Base-by-base conservation (phyloP, 2,888 invertebrate genomes). In the Megalurothrips usitatus region DNA sequence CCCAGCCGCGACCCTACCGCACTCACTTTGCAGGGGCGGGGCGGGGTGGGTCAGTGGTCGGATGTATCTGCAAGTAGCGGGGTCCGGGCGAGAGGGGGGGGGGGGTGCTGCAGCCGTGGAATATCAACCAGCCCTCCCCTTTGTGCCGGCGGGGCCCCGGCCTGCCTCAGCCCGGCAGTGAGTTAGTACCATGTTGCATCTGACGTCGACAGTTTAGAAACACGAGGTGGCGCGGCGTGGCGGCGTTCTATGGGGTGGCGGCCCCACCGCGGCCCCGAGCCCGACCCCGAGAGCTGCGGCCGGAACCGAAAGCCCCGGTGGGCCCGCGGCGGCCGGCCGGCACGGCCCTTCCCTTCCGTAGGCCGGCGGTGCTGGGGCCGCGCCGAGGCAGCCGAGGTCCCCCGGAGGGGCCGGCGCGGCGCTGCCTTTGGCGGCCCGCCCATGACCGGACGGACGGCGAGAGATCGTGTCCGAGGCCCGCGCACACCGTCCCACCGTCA, bases 171-270 rank as follows among this genome's bases (percentile, higher is more conserved):
- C 58, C 58, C 52, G 12, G 68, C 68, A 75, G 68, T 75, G 68
- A 75, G 68, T 75, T 75, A 75, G 68, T 75, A 75, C 68, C 68
- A 75, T 75, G 68, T 75, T 75, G 68, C 68, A 75, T 75, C 68
- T 75, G 68, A 75, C 68, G 68, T 75, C 68, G 68, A 75, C 68
- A 75, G 68, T 75, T 75, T 75, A 75, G 68, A 75, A 75, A 75
- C 68, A 75, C 68, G 68, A 26, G 19, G 58, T 58, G 58, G 19
- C 58, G 58, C 14, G 58, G 19, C 17, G 12, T 17, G 58, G 19
- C 1, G 58, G 58, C 58, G 58, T 17, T n/a, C 58, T 58, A 58
- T 17, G 58, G 58, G n/a, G 58, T 11, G 58, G n/a, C 23, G 8
- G 63, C 12, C 2, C 19, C 63, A n/a, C 68, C 68, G 11, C 23